Base-by-base conservation (phyloP, 2,797 vertebrate species). In the Apogon talboti region DNA sequence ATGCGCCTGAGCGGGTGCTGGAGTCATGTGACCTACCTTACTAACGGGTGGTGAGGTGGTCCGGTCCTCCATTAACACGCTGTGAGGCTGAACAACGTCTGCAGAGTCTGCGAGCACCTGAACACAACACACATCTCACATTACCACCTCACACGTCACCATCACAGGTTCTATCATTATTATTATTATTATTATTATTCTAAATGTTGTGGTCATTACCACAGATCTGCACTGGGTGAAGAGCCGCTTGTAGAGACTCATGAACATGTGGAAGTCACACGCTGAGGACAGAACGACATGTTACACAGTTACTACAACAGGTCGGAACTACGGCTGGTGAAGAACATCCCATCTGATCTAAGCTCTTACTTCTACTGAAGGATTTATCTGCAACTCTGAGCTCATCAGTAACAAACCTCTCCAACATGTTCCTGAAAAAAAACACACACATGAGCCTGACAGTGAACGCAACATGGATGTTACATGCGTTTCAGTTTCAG, bases 211-310 rank as follows among this genome's bases (percentile, higher is more conserved):
- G 1, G n/a, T 15, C 9, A 11, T 91, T 66, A 94, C 93, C 91
- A 94, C 91, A 71, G 57, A 85, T 46, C 89, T 76, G 70, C 93
- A 94, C 75, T 93, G 92, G 15, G 72, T 15, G 58, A 89, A 93
- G 33, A 94, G 84, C 5, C 82, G 72, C 46, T 66, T 87, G 75
- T 90, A 93, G 60, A 92, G 57, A 11, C 73, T 82, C 66, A 93
- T 57, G 52, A 94, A 93, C 46, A 85, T 41, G 43, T 91, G 90
- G 75, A 92, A 87, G 73, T 92, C 88, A 7, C 92, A 16, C 4
- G 59, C 93, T 92, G 83, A 11, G 52, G 42, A 52, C 10, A 30
- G 9, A 30, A 45, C 11, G 16, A 13, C 8, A 55, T 6, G 8
- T 14, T 9, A 14, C 18, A 35, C 24, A 28, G 24, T 5, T 5